A percentile compares a stretch with the other conserved stretches of the same genome.
Evolutionary conservation across 2,888 invertebrate species (phyloP).

Genomic region (Thecophora atra): DNA sequence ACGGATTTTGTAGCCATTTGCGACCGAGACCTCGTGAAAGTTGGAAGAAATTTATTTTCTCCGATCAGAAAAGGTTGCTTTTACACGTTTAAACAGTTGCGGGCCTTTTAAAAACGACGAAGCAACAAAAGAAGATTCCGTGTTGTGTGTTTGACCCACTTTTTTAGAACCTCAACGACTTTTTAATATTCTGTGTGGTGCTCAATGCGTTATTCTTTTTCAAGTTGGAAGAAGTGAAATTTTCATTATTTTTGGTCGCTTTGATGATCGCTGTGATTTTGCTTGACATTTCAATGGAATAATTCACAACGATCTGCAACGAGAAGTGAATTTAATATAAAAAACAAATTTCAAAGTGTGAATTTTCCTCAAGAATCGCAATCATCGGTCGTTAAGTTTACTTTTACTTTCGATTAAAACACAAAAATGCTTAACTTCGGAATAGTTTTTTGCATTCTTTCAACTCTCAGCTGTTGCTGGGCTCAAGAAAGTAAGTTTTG

Average conservation of each 20-base stretch:
- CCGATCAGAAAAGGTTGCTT: neutral
- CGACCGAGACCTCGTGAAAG: conserved; percentile 66
- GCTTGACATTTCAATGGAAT: no score
- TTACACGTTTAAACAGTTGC: neutral
- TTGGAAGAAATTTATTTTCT: conserved; percentile 47
- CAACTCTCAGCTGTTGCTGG: conserved; percentile 47
- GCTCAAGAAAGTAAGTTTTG: conserved; percentile 56
- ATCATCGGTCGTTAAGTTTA: conserved; percentile 47
- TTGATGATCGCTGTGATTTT: neutral
- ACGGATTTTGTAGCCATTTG: conserved; percentile 60
- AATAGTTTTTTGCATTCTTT: conserved; percentile 49
- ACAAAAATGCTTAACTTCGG: conserved; percentile 51
- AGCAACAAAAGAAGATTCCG: conserved; percentile 4
- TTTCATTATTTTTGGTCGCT: neutral
- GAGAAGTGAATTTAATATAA: no score
- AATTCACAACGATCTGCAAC: no score
- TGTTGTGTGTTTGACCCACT: conserved; percentile 4
- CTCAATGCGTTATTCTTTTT: neutral
- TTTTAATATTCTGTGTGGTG: neutral
- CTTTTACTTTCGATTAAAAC: conserved; percentile 56
- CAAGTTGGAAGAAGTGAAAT: neutral
- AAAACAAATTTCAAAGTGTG: no score
- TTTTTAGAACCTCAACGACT: neutral
- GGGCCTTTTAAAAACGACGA: neutral
- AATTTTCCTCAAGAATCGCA: neutral